Base-by-base conservation (phyloP, 2,797 vertebrate species). In the Anabas testudineus region DNA sequence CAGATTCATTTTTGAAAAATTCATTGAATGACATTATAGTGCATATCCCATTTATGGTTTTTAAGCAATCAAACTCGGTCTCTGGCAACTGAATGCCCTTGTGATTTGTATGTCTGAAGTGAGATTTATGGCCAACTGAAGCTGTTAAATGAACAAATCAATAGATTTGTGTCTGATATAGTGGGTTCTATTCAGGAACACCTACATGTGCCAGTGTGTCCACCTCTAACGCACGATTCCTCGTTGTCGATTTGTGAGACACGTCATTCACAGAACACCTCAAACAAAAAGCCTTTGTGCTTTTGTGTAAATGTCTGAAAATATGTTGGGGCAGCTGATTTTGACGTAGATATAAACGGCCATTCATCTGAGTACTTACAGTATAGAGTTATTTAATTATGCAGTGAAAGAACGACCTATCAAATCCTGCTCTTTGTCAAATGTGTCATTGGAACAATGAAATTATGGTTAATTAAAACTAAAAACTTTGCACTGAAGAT, bases 141-240 rank as follows among this genome's bases (percentile, higher is more conserved):
- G 77, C 70, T 62, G 75, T 55, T 76, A 81, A 89, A 85, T 71
- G 82, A 74, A 69, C 53, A 85, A 86, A 91, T 91, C 87, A 90
- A 90, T 90, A 87, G 85, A 84, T 88, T 56, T 2, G 52, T 84
- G 85, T 90, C 84, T 87, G 86, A 88, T 87, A 84, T 71, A 83
- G 76, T 73, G 78, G 72, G 80, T 62, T 74, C 81, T 57, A 74
- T 88, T 83, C 67, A 84, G 78, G 75, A 82, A 86, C 82, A 85
- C 69, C 82, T 76, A 58, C 13, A 41, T 79, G 69, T 68, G 54
- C 77, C 69, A 56, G 78, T 82, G 78, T 30, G 28, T 72, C 76
- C 78, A 82, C 57, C 66, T 59, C 67, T n/a, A 51, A 84, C 79
- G 76, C 60, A 71, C 66, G 70, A 84, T 85, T 77, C 55, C 49